Conservation (phyloP, 2,797 vertebrate genomes). For the Babyrousa celebensis region DNA sequence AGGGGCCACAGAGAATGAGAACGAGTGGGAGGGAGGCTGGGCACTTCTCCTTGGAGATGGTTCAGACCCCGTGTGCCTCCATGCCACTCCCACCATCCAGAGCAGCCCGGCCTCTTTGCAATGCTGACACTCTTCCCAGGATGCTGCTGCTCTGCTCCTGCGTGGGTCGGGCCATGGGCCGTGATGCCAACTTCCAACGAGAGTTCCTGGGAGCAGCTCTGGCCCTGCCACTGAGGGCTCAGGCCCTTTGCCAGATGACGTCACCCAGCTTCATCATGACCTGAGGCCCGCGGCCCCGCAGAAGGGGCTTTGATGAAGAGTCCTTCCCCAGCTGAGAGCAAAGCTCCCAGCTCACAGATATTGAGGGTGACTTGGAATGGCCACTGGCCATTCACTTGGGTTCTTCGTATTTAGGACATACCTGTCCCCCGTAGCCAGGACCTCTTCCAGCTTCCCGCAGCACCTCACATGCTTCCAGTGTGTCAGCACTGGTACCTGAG, state of each 20-base stretch:
- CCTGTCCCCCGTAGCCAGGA: not conserved
- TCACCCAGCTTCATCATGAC: not conserved
- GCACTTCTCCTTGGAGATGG: not conserved
- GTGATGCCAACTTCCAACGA: not conserved
- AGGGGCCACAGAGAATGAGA: not conserved
- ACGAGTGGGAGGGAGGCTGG: not conserved
- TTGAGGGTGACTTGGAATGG: not conserved
- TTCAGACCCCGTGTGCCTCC: not conserved
- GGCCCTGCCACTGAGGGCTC: not conserved
- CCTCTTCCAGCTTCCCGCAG: not conserved
- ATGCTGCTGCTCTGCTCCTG: not conserved
- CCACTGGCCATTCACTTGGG: not conserved
- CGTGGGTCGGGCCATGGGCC: not conserved
- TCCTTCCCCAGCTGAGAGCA: too few species aligned
- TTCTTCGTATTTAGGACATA: not conserved
- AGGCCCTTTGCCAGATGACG: too few species aligned
- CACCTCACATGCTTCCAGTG: not conserved
- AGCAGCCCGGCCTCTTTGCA: not conserved
- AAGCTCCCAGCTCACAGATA: not conserved
- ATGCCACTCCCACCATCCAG: accelerated
- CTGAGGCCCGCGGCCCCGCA: not conserved
- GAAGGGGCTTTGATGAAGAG: not conserved
- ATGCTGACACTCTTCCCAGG: not conserved
- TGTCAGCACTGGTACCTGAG: not conserved
- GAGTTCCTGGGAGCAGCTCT: not conserved